These are phyloP conservation scores for Arion vulgaris DNA, from an alignment of 1,140 invertebrate species.

Conservation along the genomic window DNA sequence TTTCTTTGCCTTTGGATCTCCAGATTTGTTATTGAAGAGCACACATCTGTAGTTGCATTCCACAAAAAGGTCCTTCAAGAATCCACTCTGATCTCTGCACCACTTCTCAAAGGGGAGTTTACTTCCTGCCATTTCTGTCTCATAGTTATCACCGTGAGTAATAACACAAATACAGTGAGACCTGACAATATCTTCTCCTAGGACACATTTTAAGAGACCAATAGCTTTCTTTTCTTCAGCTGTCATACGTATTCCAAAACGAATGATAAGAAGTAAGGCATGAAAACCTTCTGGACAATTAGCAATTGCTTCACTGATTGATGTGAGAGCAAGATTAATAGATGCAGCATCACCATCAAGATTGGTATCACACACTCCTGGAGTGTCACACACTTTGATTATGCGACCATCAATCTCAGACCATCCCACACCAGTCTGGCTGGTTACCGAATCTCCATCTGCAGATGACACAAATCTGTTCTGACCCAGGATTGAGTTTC, in stretches of 20 bases:
- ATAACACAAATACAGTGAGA: conserved; percentile 34
- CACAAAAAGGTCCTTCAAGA: conserved; percentile 27
- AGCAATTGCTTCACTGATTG: conserved; percentile 32
- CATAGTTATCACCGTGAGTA: conserved; percentile 36
- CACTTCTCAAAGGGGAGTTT: conserved; percentile 28
- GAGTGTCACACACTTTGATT: conserved; percentile 38
- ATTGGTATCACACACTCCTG: conserved; percentile 40
- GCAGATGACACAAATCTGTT: conserved; percentile 25
- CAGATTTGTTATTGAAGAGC: conserved; percentile 35
- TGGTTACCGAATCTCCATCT: conserved; percentile 27
- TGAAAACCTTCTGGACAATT: conserved; percentile 30
- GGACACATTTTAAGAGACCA: conserved; percentile 34
- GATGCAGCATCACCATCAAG: background rate
- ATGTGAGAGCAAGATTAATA: conserved; percentile 25
- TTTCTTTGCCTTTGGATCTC: conserved; percentile 26
- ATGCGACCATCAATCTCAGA: conserved; percentile 7
- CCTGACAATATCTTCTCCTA: conserved; percentile 35
- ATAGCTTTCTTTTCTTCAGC: conserved; percentile 38
- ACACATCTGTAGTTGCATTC: conserved; percentile 35
- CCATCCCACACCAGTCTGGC: background rate
- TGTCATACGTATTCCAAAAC: conserved; percentile 36
- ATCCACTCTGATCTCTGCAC: conserved; percentile 14
- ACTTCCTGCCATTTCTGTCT: conserved; percentile 10
- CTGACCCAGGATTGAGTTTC: conserved; percentile 45
- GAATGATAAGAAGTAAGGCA: conserved; percentile 31